A percentile compares a stretch with the other conserved stretches of the same genome.
These are phyloP conservation scores for Clarias gariepinus DNA, from an alignment of 2,113 vertebrate genomes.

Conservation along the genomic window DNA sequence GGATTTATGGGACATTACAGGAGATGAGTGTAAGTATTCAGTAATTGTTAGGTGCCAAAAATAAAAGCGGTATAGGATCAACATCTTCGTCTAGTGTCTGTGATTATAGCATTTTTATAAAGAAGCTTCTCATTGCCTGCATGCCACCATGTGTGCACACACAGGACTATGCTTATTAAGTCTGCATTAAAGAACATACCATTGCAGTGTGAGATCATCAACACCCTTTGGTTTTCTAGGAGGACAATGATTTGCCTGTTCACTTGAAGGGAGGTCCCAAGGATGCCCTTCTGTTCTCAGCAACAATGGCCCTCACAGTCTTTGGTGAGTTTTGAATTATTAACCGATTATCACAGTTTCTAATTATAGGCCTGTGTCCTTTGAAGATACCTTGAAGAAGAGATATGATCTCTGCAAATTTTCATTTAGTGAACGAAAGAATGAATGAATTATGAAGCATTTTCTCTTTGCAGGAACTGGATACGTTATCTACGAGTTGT, in stretches of 20 bases:
- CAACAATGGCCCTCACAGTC: constrained; percentile 72
- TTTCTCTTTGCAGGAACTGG: constrained; percentile 67
- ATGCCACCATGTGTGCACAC: constrained; percentile 4
- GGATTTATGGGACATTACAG: neutral
- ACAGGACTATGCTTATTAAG: neutral
- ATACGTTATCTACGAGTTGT: constrained; percentile 72
- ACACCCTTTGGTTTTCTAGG: constrained; percentile 66
- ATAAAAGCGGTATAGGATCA: neutral
- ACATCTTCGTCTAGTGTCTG: constrained; percentile 5
- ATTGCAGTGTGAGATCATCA: constrained; percentile 10
- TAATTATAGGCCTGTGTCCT: neutral
- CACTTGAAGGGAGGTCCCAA: constrained; percentile 81
- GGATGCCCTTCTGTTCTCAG: constrained; percentile 75
- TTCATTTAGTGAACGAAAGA: neutral
- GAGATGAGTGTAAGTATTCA: neutral
- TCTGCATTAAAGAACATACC: neutral
- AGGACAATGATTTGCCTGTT: constrained; percentile 81
- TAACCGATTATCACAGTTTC: neutral
- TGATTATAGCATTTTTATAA: constrained; percentile 31
- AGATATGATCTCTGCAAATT: neutral
- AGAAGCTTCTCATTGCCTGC: constrained; percentile 16
- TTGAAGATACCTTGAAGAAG: neutral
- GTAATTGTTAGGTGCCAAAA: constrained; percentile 2
- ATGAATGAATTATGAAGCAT: neutral
- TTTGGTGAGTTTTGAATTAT: constrained; percentile 72